These are phyloP conservation scores for Rhyacichthys aspro DNA, from an alignment of 2,797 vertebrate genomes.

Conservation along the genomic window DNA sequence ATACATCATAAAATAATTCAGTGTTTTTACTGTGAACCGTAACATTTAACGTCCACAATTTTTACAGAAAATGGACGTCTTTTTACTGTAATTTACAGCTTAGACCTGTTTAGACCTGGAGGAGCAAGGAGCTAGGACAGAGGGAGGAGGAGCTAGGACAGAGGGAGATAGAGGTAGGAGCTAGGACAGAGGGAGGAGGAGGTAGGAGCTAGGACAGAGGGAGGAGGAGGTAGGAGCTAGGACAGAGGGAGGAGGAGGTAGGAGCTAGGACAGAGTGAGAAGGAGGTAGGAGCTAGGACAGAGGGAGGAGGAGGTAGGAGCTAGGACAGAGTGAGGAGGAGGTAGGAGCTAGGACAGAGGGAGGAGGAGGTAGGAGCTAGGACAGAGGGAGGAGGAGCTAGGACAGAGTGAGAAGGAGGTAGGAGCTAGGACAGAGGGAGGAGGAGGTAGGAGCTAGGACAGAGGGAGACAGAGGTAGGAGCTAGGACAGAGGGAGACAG, in stretches of 20 bases:
- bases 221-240: neutral
- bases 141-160: constrained; percentile 40
- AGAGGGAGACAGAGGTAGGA: constrained; percentile 36
- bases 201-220: constrained; percentile 4
- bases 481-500: constrained; percentile 5
- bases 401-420: constrained; percentile 15
- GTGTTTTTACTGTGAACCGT: too few species aligned
- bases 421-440: constrained; percentile 8
- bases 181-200: constrained; percentile 6
- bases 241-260: neutral
- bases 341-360: too few species aligned
- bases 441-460: constrained; percentile 42
- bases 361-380: too few species aligned
- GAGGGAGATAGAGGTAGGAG: constrained; percentile 30
- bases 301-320: constrained; percentile 36
- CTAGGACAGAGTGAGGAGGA: constrained; percentile 5
- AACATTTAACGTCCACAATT: too few species aligned
- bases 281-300: constrained; percentile 27
- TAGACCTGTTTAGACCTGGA: too few species aligned
- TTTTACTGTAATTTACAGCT: too few species aligned
- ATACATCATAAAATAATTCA: too few species aligned
- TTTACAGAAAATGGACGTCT: too few species aligned
- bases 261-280: constrained; percentile 14
- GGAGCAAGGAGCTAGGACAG: constrained; percentile 19
- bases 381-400: too few species aligned